A percentile compares a stretch with the other conserved stretches of the same genome.
Evolutionary conservation across 2,888 invertebrate species (phyloP).

Genomic region (Sinopyrophorus schimmeli): DNA sequence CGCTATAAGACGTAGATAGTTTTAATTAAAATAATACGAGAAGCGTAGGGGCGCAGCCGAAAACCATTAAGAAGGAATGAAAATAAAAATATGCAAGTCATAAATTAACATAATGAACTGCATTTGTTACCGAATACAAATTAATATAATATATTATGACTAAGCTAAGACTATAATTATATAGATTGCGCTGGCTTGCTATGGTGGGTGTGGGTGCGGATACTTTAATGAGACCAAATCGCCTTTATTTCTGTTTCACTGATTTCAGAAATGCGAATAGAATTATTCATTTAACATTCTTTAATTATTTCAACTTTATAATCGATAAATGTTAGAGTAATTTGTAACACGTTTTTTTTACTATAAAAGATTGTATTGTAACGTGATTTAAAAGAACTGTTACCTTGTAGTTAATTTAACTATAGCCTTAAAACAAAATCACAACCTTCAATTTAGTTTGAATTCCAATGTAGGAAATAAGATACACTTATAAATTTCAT

Average conservation of each 20-base stretch:
- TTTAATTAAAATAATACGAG: conserved; percentile 17
- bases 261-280: conserved; percentile 16
- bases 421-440: too few species aligned
- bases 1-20: conserved; percentile 1
- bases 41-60: conserved; percentile 13
- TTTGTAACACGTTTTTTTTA: too few species aligned
- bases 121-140: conserved; percentile 48
- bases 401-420: too few species aligned
- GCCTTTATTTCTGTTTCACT: conserved; percentile 18
- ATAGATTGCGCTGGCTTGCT: conserved; percentile 36
- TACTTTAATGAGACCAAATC: conserved; percentile 25
- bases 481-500: too few species aligned
- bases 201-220: conserved; percentile 33
- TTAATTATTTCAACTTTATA: too few species aligned
- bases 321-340: too few species aligned
- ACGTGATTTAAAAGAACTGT: too few species aligned
- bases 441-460: too few species aligned
- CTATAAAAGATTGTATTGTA: too few species aligned
- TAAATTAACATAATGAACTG: conserved; percentile 51
- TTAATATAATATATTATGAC: conserved; percentile 52
- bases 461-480: too few species aligned
- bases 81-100: conserved; percentile 46
- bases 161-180: conserved; percentile 48
- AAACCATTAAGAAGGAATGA: conserved; percentile 25
- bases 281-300: conserved; percentile 20